These are phyloP conservation scores for Brachyrhaphis roseni DNA, from an alignment of 2,797 vertebrate genomes.

Conservation along the genomic window DNA sequence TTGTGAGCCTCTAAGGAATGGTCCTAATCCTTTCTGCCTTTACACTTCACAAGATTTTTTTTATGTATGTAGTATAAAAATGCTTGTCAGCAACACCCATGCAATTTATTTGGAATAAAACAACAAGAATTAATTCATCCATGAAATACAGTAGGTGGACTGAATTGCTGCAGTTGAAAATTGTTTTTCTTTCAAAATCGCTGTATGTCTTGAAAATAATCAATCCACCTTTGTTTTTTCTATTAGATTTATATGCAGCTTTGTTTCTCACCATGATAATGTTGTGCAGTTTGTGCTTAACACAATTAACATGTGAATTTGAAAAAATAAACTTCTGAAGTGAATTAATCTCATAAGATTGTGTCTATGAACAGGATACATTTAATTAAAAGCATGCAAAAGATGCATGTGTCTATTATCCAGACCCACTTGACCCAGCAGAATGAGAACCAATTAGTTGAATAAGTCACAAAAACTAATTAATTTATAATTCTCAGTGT, in stretches of 20 bases:
- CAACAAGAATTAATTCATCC: background rate
- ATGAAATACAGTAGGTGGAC: background rate
- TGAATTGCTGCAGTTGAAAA: background rate
- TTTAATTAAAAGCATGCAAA: background rate
- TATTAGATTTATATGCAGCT: background rate
- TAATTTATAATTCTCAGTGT: background rate
- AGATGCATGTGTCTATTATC: background rate
- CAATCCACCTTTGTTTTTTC: background rate
- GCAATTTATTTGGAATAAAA: background rate
- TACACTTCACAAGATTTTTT: constrained; percentile 17
- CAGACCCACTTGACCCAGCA: background rate
- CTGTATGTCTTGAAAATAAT: background rate
- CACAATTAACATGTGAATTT: background rate
- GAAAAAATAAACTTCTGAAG: background rate
- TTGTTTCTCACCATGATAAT: background rate
- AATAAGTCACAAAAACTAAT: background rate
- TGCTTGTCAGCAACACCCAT: constrained; percentile 8
- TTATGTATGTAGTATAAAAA: background rate
- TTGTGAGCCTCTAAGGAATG: constrained; percentile 33
- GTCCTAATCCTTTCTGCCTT: constrained; percentile 31
- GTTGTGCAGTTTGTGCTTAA: background rate
- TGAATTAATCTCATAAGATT: background rate
- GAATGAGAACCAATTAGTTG: background rate
- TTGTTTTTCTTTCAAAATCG: background rate
- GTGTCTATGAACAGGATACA: background rate